Evolutionary conservation across 2,797 vertebrate genomes (phyloP), one percentile per base, ranked within the genome.

Genomic region (Peromyscus nudipes): DNA sequence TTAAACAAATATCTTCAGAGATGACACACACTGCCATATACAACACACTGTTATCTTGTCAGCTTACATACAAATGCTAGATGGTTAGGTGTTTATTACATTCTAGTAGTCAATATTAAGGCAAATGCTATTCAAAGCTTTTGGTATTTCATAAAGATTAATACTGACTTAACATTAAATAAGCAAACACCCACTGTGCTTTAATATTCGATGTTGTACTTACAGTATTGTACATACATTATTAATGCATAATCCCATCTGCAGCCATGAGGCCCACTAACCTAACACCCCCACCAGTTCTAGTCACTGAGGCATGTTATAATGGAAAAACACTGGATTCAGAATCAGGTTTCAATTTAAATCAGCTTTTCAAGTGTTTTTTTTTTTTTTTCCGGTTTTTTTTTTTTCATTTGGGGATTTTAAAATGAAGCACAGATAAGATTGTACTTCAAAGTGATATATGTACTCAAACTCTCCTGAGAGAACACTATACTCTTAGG

Each of bases 311-410:
- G 14, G 5, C 69, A 40, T 88, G 69, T 49, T 89, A 82, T 2
- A 69, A 37, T 81, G 62, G 11, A 31, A 65, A 95, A 97, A 92
- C 25, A 93, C 4, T 85, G 40, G 29, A 94, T 92, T 96, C 34
- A 88, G 21, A 87, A 73, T 77, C 75, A 92, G 65, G 81, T 93
- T 96, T 96, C 83, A 91, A 85, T 43, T 88, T 93, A 64, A 93
- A 96, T 92, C 34, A 89, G 55, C 19, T 90, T 94, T 92, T 55
- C 46, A 95, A 77, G 23, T 88, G 71, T 2, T 97, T 55, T 55
- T 46, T 46, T 49, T 49, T 49, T 49, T 46, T 43, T 43, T 43
- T 43, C n/a, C n/a, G n/a, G n/a, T n/a, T 43, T 43, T 88, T 71
- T 2, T 97, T 52, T 52, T n/a, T 46, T 6, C 23, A 83, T 46